Base-by-base conservation (phyloP, 53 echinoderm and acorn worm species). In the Astropecten irregularis region DNA sequence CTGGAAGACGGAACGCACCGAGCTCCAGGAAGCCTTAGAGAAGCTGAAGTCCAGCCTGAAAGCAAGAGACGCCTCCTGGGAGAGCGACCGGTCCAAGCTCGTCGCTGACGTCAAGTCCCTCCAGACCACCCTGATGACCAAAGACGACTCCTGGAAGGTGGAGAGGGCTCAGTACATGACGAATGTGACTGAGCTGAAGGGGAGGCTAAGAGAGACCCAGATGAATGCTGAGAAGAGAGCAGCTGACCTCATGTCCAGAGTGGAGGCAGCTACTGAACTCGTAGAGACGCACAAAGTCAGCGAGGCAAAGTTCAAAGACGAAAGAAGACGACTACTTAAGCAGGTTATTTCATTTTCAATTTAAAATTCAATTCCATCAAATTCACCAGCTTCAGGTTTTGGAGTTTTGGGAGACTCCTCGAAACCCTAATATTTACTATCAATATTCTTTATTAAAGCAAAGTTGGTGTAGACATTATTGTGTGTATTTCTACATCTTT, bases 251-350 rank as follows among this genome's bases (percentile, higher is more conserved):
- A 81, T 86, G 71, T 70, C 89, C 36, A 85, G 93, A 48, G 51
- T 93, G 14, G 96, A 96, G 59, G 96, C 96, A 11, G 91, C 91
- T 0, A 91, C 91, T 1, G 96, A 96, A 66, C 82, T 96, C 40
- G 91, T 93, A 18, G 93, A 93, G 73, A 89, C 91, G 40, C 93
- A 89, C 49, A 93, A 87, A 57, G 82, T 87, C 23, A 89, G 91
- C 9, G 96, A 96, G 68, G 81, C 84, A 0, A 91, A 89, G 59
- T 96, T 96, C 25, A 96, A 93, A 59, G 96, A 96, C 62, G 96
- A 96, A 70, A 84, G 96, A 61, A 86, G 91, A 32, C 82, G 89
- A 15, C 87, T 96, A 14, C 62, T 96, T 1, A 91, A 96, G 73
- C 92, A 96, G 93, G 96, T 96, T 36, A 28, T 39, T 37, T 1